Evolutionary conservation across 2,797 vertebrate genomes (phyloP).

Genomic region (Chromobotia macracanthus): DNA sequence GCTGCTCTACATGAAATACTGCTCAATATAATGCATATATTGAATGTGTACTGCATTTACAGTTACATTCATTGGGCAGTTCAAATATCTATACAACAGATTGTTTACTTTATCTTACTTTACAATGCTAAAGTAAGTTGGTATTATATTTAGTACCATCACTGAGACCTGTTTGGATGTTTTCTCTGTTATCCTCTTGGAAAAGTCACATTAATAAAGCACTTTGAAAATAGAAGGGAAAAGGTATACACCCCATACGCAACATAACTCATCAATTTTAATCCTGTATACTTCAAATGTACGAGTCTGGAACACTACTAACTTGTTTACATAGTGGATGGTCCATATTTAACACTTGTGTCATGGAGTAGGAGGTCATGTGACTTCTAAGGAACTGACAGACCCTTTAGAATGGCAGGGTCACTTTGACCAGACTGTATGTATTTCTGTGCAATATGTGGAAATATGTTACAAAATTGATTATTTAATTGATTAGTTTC

Average conservation of each 20-base stretch:
- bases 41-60: no score
- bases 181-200: background rate
- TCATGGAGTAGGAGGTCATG: background rate
- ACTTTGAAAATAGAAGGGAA: background rate
- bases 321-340: background rate
- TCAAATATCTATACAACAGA: no score
- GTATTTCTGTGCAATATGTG: background rate
- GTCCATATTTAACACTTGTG: conserved; percentile 1
- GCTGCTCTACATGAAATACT: no score
- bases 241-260: background rate
- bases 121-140: no score
- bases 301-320: no score
- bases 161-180: background rate
- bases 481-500: no score
- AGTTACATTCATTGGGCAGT: no score
- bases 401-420: background rate
- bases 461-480: background rate
- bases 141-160: background rate
- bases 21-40: no score
- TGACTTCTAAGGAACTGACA: background rate
- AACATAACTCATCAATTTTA: background rate
- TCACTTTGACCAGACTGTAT: background rate
- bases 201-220: background rate
- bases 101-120: no score
- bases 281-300: no score